phyloP scores from a whole-genome alignment of 1,140 invertebrate genomes.

The Drosophila kanapiae region DNA sequence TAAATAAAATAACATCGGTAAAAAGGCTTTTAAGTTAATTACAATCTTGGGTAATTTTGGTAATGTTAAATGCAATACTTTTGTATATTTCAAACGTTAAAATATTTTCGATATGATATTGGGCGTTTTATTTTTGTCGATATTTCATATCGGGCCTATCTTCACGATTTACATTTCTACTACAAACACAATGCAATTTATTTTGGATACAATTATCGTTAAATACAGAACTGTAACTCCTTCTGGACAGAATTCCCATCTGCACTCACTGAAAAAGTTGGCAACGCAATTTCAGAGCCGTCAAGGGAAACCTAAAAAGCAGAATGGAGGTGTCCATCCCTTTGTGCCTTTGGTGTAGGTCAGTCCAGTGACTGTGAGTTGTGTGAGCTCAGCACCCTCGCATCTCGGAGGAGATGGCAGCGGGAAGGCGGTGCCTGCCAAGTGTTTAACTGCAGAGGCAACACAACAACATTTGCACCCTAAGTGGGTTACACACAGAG shows the following conservation, averaged over 20 bases:
- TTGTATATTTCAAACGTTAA: too few species aligned
- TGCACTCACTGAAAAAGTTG: neutral
- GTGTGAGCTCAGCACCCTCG: neutral
- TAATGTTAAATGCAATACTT: too few species aligned
- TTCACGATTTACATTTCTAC: too few species aligned
- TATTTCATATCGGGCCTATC: too few species aligned
- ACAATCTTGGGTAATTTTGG: too few species aligned
- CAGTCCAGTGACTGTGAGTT: conserved; percentile 12
- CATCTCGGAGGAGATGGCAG: conserved; percentile 6
- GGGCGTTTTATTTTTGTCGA: too few species aligned
- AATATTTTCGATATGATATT: too few species aligned
- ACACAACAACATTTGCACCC: conserved; percentile 41
- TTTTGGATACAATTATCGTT: neutral
- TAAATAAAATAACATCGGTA: too few species aligned
- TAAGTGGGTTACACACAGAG: conserved; percentile 67
- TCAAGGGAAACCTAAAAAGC: conserved; percentile 18
- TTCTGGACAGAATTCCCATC: neutral
- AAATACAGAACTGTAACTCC: neutral
- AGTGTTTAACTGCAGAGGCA: conserved; percentile 57
- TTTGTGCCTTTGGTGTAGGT: conserved; percentile 6
- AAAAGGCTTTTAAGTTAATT: too few species aligned
- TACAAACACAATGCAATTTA: neutral
- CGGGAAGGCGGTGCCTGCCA: conserved; percentile 9
- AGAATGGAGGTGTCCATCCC: conserved; percentile 9
- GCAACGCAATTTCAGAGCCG: conserved; percentile 13